phyloP scores from a whole-genome alignment of 2,113 vertebrate species.

The Mesoclemmys tuberculata region DNA sequence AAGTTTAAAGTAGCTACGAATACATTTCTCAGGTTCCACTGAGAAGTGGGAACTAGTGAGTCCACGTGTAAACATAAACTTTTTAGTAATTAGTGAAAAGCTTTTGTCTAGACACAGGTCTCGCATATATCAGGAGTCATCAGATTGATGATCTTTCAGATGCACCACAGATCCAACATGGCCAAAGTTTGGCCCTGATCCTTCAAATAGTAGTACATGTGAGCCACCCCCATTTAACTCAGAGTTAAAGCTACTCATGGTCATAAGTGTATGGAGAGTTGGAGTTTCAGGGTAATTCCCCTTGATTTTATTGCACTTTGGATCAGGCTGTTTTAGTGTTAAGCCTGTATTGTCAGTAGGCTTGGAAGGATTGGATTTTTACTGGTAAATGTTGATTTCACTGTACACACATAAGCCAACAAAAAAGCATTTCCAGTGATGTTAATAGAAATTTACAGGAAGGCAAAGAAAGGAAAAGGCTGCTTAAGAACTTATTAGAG shows the following conservation, averaged over 20 bases:
- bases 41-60: not conserved
- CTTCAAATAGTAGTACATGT: rapidly evolving
- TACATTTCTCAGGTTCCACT: not conserved
- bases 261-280: not conserved
- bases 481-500: not conserved
- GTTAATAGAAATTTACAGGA: not conserved
- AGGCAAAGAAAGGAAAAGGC: not conserved
- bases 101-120: not conserved
- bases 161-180: not conserved
- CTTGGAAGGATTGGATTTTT: not conserved
- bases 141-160: not conserved
- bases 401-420: not conserved
- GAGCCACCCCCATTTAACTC: rapidly evolving
- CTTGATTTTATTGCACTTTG: not conserved
- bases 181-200: not conserved
- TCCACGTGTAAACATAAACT: not conserved
- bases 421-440: not conserved
- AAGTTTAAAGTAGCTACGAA: not conserved
- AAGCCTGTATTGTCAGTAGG: rapidly evolving
- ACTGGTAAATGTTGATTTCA: rapidly evolving
- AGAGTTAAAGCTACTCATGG: not conserved
- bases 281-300: not conserved
- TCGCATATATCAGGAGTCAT: not conserved
- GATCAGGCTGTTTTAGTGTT: rapidly evolving
- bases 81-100: not conserved